phyloP scores from a whole-genome alignment of 92 coral and sea anemone genomes.

The Siderastrea radians region DNA sequence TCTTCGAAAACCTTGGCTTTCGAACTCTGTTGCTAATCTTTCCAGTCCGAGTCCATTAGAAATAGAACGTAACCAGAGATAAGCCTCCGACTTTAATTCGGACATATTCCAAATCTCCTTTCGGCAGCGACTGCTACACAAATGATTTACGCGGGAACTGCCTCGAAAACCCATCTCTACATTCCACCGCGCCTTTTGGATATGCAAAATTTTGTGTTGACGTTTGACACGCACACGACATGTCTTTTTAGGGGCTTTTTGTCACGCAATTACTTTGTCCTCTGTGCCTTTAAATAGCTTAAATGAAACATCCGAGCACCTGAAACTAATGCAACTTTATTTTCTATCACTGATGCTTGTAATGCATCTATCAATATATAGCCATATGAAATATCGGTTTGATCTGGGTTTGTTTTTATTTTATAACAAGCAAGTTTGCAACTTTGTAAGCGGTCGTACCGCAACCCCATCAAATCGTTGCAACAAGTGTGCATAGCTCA shows the following conservation, averaged over 20 bases:
- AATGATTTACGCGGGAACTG: slow-evolving; percentile 9
- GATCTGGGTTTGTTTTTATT: not conserved
- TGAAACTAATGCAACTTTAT: not conserved
- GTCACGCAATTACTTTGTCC: too few species aligned
- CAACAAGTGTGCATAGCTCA: too few species aligned
- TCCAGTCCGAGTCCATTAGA: slow-evolving; percentile 47
- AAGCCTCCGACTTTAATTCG: slow-evolving; percentile 11
- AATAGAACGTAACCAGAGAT: slow-evolving; percentile 35
- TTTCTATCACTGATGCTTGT: not conserved
- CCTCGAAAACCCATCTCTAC: not conserved
- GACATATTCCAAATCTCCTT: not conserved
- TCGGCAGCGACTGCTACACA: not conserved
- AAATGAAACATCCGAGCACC: too few species aligned
- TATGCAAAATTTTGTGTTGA: slow-evolving; percentile 15
- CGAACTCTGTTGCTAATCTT: slow-evolving; percentile 23
- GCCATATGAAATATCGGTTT: not conserved
- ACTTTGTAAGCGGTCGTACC: too few species aligned
- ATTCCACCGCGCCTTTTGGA: slow-evolving; percentile 8
- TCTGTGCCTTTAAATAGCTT: too few species aligned
- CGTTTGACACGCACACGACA: not conserved
- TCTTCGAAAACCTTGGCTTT: slow-evolving; percentile 42
- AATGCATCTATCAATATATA: not conserved
- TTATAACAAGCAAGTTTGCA: not conserved
- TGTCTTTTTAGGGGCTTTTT: not conserved
- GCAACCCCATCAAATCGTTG: not conserved